Conservation (phyloP, 1,140 invertebrate species). For the Delia radicum region DNA sequence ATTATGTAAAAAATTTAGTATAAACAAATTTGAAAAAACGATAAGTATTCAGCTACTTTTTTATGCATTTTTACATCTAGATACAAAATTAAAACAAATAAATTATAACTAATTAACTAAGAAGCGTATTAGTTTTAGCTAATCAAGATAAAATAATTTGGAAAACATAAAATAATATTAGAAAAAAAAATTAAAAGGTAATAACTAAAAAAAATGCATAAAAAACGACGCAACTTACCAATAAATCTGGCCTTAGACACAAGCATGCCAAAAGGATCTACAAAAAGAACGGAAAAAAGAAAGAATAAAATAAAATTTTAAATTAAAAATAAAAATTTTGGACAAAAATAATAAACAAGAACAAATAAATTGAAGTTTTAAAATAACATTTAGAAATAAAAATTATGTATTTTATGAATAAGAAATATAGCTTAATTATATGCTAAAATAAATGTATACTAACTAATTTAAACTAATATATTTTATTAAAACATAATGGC, state of each 20-base stretch:
- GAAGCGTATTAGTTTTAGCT: neutral
- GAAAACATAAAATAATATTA: neutral
- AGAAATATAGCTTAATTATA: no score
- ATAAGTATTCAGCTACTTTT: conserved; percentile 1
- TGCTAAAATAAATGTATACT: no score
- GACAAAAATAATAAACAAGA: neutral
- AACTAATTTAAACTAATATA: no score
- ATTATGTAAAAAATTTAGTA: no score
- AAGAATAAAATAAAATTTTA: conserved; percentile 30
- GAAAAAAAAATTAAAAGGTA: neutral
- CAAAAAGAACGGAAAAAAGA: conserved; percentile 47
- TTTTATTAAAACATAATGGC: no score
- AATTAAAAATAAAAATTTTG: conserved; percentile 4
- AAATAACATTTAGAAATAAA: no score
- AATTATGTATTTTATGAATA: no score
- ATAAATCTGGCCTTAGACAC: conserved; percentile 69
- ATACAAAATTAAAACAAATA: no score
- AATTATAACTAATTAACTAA: neutral
- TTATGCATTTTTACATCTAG: conserved; percentile 24
- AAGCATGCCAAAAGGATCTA: conserved; percentile 71
- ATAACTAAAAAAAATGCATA: conserved; percentile 27
- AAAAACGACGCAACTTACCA: conserved; percentile 61
- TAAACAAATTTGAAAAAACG: no score
- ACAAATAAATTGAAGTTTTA: no score
- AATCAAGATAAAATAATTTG: neutral